Evolutionary conservation across 2,888 invertebrate genomes (phyloP), one percentile per base, ranked within the genome.

Genomic region (Phania funesta): DNA sequence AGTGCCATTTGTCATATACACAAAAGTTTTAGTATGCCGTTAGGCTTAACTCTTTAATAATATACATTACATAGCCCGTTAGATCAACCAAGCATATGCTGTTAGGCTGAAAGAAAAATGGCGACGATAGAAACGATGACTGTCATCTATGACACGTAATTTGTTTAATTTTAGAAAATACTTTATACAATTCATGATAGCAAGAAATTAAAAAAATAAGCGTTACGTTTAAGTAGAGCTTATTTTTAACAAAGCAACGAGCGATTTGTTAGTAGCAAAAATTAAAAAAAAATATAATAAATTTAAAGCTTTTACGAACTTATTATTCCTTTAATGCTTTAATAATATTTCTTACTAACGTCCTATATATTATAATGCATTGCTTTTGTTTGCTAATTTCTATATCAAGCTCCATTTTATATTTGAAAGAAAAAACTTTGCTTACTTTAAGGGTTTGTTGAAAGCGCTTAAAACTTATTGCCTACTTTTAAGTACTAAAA

Each of bases 1-100:
- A 9, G 9, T 2, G 11, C 9, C 9, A n/a, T n/a, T n/a, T n/a
- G n/a, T n/a, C n/a, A n/a, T n/a, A n/a, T n/a, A n/a, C 16, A 26
- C 26, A 67, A 52, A 64, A 64, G 16, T 38, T 22, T 35, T 70
- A 64, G 67, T 22, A 54, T 68, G 71, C 44, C 73, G 77, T 73
- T 56, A 54, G 73, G 73, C 56, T 78, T 56, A 35, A 76, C 67
- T 68, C 68, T 77, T 78, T 73, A 77, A 74, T 74, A 64, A 81
- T 62, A 73, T 73, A 68, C 48, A 68, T 81, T 76, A 60, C 58
- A 41, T 60, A 58, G 29, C 60, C 44, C 44, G 52, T 64, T 71
- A 38, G n/a, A 44, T 29, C 46, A 76, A 29, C 35, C 29, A 52
- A 41, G 22, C 80, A 71, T 77, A 67, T 71, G 71, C 65, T 35